Conservation (phyloP, 2,888 invertebrate species). For the Drosophila parthenogenetica region DNA sequence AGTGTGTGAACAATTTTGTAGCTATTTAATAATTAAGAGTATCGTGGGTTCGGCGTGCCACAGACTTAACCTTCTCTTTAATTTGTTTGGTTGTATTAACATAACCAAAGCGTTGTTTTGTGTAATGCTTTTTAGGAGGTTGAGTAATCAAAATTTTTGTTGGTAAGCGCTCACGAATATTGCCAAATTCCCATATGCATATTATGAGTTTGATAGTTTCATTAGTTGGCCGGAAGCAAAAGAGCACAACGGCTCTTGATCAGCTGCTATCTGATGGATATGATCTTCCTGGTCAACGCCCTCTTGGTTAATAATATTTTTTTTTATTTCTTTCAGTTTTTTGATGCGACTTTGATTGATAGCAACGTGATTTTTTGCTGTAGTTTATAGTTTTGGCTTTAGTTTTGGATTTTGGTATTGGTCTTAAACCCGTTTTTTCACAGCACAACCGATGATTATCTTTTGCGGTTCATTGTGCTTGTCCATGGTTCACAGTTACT, state of each 20-base stretch:
- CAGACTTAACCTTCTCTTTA: neutral
- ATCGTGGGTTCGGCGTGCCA: neutral
- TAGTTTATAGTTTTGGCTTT: neutral
- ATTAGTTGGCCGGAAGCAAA: conserved; percentile 46
- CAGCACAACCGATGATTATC: conserved; percentile 68
- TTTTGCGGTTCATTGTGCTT: conserved; percentile 73
- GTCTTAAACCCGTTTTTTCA: conserved; percentile 64
- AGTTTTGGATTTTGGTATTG: conserved; percentile 9
- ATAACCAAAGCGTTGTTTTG: conserved; percentile 43
- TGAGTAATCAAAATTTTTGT: conserved; percentile 42
- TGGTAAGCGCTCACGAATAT: conserved; percentile 32
- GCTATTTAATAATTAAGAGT: neutral
- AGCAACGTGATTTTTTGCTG: conserved; percentile 44
- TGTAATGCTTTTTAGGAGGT: conserved; percentile 32
- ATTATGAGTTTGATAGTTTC: conserved; percentile 30
- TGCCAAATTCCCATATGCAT: conserved; percentile 48
- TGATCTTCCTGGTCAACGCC: conserved; percentile 42
- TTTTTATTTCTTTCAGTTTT: conserved; percentile 26
- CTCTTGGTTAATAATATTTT: conserved; percentile 6
- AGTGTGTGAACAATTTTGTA: neutral
- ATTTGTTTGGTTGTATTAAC: conserved; percentile 50
- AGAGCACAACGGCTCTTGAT: conserved; percentile 4
- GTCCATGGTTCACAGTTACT: conserved; percentile 54
- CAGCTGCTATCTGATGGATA: conserved; percentile 35
- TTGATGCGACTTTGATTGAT: conserved; percentile 72